Base-by-base conservation (phyloP, 2,797 vertebrate genomes). In the Danio albolineatus region DNA sequence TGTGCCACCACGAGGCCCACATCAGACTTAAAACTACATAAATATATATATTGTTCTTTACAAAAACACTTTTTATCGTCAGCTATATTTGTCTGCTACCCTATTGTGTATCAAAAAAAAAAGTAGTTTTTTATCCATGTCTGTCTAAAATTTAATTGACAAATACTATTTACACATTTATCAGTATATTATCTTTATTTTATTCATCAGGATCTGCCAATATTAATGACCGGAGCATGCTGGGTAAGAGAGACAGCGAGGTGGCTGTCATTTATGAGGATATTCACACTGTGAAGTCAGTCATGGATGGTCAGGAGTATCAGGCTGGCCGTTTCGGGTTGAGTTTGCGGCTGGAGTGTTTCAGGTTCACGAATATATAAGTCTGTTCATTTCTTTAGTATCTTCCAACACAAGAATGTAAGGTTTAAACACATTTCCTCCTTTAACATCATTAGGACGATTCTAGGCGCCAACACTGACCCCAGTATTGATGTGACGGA, bases 201-300 rank as follows among this genome's bases (percentile, higher is more conserved):
- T 69, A 17, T 43, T 7, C 41, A 28, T 8, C 84, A 99, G 98
- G 98, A 54, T 99, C 97, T 10, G 97, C 98, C 76, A 99, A 99
- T 93, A 98, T 99, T 89, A 99, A 99, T 0, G 98, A 99, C 93
- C 91, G 98, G 67, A 98, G 97, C 92, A 96, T 99, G 98, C 92
- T 98, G 92, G 98, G 98, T 0, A 98, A 97, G 89, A 87, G 97
- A 75, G 97, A 98, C 94, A 99, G 98, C 0, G 98, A 99, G 90
- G 95, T 98, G 87, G 98, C 97, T 0, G 77, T 99, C 86, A 93
- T 99, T 1, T 93, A 96, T 83, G 94, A 99, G 89, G 98, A 98
- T 92, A 94, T 92, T 0, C 93, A 96, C 85, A 95, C 66, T 0
- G 76, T 96, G 14, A 81, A 90, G 2, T 93, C 96, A 0, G 54